Evolutionary conservation across 2,888 invertebrate genomes (phyloP), one percentile per base, ranked within the genome.

Genomic region (Limnephilus lunatus): DNA sequence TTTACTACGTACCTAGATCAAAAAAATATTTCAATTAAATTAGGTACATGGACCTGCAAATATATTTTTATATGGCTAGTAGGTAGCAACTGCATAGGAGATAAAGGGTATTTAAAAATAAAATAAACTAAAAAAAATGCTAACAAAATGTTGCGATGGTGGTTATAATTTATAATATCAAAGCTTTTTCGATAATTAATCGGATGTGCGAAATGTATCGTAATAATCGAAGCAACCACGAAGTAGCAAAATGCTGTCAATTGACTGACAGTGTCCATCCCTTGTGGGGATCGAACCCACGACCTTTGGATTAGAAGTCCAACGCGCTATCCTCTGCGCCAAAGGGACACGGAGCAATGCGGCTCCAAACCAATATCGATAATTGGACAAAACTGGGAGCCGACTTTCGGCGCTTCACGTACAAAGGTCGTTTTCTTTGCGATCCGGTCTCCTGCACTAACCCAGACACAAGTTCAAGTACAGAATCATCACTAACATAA

Each of bases 251-350:
- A 83, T 83, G 83, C 35, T 35, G 9, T 0, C 83, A 35, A 35
- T 35, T 25, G 83, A 32, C 35, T 19, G 83, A 83, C 83, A 39
- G 83, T 83, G 83, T 83, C 32, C 97, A 97, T 97, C 97, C 97
- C 97, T 97, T 97, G 97, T 97, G 97, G 97, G 97, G 97, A 97
- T 97, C 97, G 97, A 97, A 97, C 97, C 97, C 97, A 97, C 97
- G 98, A 97, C 97, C 98, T 97, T 97, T 97, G 97, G 98, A 98
- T 98, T 97, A 97, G 97, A 98, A 98, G 98, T 98, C 97, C 97
- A 97, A 97, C 97, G 97, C 97, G 97, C 97, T 97, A 97, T 97
- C 98, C 98, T 97, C 97, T 98, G 97, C 97, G 97, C 98, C 97
- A 98, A 97, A 97, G 97, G 97, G 97, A 97, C 97, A 94, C 83